Conservation (phyloP, 2,797 vertebrate genomes). For the Molothrus aeneus region DNA sequence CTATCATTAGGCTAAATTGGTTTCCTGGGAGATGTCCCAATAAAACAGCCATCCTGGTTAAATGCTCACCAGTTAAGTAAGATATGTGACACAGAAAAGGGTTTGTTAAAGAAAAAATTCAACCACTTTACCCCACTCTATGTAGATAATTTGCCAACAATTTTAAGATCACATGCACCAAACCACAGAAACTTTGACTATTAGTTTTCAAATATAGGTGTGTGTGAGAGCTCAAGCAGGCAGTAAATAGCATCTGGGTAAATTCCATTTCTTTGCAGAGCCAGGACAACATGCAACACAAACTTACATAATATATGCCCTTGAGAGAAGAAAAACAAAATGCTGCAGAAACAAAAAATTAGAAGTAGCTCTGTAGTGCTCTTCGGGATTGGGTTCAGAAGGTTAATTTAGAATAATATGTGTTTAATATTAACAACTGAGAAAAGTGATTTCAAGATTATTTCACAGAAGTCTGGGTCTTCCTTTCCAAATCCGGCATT, state of each 20-base stretch:
- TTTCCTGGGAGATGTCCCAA: slow-evolving; percentile 52
- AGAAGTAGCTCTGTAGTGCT: background rate
- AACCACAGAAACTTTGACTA: background rate
- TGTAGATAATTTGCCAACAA: background rate
- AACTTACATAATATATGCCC: background rate
- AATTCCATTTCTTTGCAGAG: background rate
- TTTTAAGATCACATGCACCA: background rate
- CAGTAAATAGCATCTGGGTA: background rate
- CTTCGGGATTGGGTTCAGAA: background rate
- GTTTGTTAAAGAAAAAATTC: background rate
- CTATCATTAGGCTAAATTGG: slow-evolving; percentile 47
- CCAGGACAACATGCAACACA: background rate
- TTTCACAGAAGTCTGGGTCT: background rate
- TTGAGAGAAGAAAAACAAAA: background rate
- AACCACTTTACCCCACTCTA: background rate
- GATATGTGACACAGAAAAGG: background rate
- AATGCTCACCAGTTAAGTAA: background rate
- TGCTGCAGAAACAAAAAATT: background rate
- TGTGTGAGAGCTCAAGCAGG: accelerated
- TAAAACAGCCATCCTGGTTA: slow-evolving; percentile 26
- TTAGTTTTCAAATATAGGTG: background rate
- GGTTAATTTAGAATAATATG: background rate
- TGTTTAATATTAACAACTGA: background rate
- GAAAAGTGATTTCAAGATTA: background rate
- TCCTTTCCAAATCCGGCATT: background rate